A percentile compares a stretch with the other conserved stretches of the same genome.
Evolutionary conservation across 64 coral and sea anemone genomes (phyloP).

Genomic region (Montipora capricornis): DNA sequence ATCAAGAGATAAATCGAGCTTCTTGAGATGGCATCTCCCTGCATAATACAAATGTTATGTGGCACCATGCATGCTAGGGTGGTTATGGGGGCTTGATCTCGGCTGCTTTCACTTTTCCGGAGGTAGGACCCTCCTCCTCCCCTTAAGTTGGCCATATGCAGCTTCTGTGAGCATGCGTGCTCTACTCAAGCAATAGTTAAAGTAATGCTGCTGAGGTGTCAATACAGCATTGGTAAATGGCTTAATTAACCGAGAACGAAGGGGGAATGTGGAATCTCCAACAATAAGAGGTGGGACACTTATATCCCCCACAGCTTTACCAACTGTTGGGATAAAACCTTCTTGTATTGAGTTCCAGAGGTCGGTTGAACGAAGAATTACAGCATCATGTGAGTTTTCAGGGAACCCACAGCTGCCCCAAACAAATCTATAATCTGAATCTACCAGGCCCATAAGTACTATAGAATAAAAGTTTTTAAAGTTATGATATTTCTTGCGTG

Average conservation of each 20-base stretch:
- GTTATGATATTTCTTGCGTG: too few relatives aligned
- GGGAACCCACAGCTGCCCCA: too few relatives aligned
- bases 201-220: neutral
- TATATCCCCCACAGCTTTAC: conserved; percentile 11
- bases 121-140: conserved; percentile 5
- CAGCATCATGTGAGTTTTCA: too few relatives aligned
- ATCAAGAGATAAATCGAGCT: neutral
- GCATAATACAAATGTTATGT: conserved; percentile 49
- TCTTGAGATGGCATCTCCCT: conserved; percentile 48
- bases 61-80: conserved; percentile 60
- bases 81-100: neutral
- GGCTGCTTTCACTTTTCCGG: conserved; percentile 28
- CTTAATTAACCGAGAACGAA: conserved; percentile 35
- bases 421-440: conserved; percentile 25
- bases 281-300: too few relatives aligned
- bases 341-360: neutral
- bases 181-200: conserved; percentile 42
- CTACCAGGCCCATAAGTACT: conserved; percentile 54
- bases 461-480: conserved; percentile 14
- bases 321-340: conserved; percentile 21
- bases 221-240: conserved; percentile 38
- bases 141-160: conserved; percentile 55
- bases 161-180: conserved; percentile 28
- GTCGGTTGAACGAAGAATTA: too few relatives aligned
- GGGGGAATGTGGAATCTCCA: conserved; percentile 47